These are phyloP conservation scores for Chelonoidis abingdonii DNA, from an alignment of 2,113 vertebrate species.

Conservation along the genomic window DNA sequence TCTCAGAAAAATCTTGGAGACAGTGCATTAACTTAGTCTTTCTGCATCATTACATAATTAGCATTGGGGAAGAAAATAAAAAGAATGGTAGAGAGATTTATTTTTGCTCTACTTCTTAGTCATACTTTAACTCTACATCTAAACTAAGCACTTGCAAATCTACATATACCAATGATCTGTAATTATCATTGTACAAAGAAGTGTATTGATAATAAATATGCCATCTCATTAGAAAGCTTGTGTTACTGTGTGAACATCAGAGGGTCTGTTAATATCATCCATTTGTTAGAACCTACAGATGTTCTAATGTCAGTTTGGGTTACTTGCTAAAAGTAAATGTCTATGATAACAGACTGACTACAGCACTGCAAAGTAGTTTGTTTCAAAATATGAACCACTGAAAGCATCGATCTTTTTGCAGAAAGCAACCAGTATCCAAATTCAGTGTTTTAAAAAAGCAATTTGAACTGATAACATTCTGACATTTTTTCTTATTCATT, in stretches of 20 bases:
- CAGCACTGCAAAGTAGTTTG: background rate
- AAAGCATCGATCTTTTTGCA: background rate
- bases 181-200: background rate
- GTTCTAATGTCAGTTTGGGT: conserved; percentile 41
- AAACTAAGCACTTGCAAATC: background rate
- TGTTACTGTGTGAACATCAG: rapidly evolving
- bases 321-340: conserved; percentile 37
- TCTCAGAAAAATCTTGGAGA: background rate
- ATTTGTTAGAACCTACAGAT: conserved; percentile 18
- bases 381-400: background rate
- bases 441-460: background rate
- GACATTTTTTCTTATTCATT: background rate
- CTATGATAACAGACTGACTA: background rate
- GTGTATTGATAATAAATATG: rapidly evolving
- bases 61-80: background rate
- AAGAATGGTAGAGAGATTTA: background rate
- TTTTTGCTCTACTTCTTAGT: background rate
- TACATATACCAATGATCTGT: background rate
- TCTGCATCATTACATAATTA: background rate
- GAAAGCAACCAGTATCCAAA: conserved; percentile 8
- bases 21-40: background rate
- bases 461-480: background rate
- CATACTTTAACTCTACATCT: background rate
- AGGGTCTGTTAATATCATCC: background rate
- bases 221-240: background rate